Conservation (phyloP, 2,113 vertebrate genomes). For the Gorsachius goisagi region DNA sequence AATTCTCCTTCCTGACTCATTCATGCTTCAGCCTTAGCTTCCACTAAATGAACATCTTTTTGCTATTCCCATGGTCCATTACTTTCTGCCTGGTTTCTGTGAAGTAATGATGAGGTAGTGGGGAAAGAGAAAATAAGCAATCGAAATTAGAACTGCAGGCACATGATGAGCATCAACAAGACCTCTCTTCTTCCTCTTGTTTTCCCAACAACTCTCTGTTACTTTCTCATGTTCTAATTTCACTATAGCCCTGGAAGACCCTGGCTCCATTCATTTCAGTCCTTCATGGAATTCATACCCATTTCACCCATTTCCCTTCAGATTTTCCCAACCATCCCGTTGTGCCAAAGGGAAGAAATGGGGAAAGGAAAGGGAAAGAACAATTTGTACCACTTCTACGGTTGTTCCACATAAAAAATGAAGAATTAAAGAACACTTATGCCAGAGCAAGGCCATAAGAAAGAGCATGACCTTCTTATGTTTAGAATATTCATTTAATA, state of each 20-base stretch:
- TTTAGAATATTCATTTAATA: neutral
- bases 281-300: neutral
- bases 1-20: neutral
- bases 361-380: neutral
- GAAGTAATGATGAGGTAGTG: neutral
- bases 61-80: neutral
- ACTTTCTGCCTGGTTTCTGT: neutral
- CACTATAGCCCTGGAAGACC: neutral
- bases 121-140: conserved; percentile 20
- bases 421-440: neutral
- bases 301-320: neutral
- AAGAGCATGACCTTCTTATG: neutral
- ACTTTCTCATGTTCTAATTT: neutral
- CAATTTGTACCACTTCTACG: neutral
- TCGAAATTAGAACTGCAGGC: conserved; percentile 10
- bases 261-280: neutral
- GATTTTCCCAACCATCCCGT: neutral
- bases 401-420: neutral
- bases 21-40: neutral
- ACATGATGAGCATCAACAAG: neutral
- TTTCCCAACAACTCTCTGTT: neutral
- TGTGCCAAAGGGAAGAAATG: neutral
- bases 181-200: neutral
- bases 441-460: neutral
- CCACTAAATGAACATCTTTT: conserved; percentile 19